Base-by-base conservation (phyloP, 2,797 vertebrate species). In the Lacerta bilineata region DNA sequence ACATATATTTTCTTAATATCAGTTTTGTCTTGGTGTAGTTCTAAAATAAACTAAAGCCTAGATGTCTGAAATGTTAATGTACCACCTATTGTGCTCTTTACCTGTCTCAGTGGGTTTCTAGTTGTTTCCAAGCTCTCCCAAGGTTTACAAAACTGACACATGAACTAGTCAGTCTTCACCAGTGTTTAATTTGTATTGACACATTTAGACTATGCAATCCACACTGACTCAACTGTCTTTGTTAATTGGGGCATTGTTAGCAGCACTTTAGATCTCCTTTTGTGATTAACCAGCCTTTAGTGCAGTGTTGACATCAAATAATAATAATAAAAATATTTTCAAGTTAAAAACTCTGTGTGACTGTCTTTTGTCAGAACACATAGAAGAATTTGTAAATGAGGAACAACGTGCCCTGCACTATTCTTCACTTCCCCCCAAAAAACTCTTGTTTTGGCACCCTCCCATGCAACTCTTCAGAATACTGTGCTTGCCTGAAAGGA, bases 291-390 rank as follows among this genome's bases (percentile, higher is more conserved):
- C 68, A 69, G 43, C 77, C 46, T 90, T 89, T 36, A 88, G n/a
- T 90, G 89, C 29, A 71, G 79, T 89, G 61, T 2, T 55, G 68
- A 64, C 39, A 66, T 69, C 64, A 93, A 91, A 91, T 94, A 92
- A 91, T 71, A 93, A 43, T 15, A 55, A 55, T 4, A 17, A 80
- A 0, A 80, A 91, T 74, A 84, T 75, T 89, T 94, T 85, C 66
- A 89, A 92, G 78, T 91, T 91, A 94, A 89, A 71, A 64, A 59
- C 1, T 80, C 11, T 87, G 88, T 78, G 17, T 71, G 39, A 29
- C 39, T 6, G 76, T 82, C 6, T 87, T 81, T 76, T 66, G 80
- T 27, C 20, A 50, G 41, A 68, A 79, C 11, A 66, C 10, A 23
- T 7, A 6, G n/a, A 39, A 75, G 50, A 33, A 61, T 6, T 43